Evolutionary conservation across 1,140 invertebrate species (phyloP).

Genomic region (Drosophila parvula): DNA sequence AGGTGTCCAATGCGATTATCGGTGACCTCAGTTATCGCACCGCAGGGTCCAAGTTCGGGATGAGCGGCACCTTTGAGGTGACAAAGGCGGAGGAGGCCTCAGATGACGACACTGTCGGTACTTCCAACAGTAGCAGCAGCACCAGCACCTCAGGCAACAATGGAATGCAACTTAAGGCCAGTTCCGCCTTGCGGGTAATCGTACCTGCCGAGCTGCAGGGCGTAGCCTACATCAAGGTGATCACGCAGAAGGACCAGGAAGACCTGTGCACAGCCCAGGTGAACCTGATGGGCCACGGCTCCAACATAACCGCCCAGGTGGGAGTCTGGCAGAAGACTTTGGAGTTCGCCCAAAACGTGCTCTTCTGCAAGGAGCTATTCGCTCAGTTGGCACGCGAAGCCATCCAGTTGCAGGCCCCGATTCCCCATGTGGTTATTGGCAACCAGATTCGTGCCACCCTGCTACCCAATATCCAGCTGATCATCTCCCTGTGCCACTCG

Average conservation of each 20-base stretch:
- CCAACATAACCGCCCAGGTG: slow-evolving; percentile 87
- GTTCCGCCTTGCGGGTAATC: slow-evolving; percentile 94
- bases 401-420: slow-evolving; percentile 94
- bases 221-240: slow-evolving; percentile 97
- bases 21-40: slow-evolving; percentile 98
- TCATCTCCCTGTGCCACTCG: slow-evolving; percentile 92
- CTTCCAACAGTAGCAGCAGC: slow-evolving; percentile 62
- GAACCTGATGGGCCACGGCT: slow-evolving; percentile 88
- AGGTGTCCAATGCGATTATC: slow-evolving; percentile 97
- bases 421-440: slow-evolving; percentile 98
- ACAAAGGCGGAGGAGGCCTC: slow-evolving; percentile 96
- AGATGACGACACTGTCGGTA: slow-evolving; percentile 88
- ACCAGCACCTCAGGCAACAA: slow-evolving; percentile 46
- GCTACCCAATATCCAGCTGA: slow-evolving; percentile 95
- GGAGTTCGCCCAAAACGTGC: slow-evolving; percentile 97
- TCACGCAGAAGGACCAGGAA: slow-evolving; percentile 96
- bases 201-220: slow-evolving; percentile 97
- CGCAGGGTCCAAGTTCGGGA: slow-evolving; percentile 95
- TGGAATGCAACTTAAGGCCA: slow-evolving; percentile 85
- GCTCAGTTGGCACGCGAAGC: slow-evolving; percentile 97
- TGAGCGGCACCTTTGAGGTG: slow-evolving; percentile 98
- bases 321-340: slow-evolving; percentile 97
- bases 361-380: slow-evolving; percentile 99
- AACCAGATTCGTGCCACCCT: slow-evolving; percentile 98
- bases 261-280: slow-evolving; percentile 90